Evolutionary conservation across 2,888 invertebrate genomes (phyloP).

Genomic region (Micoletzkya japonica): DNA sequence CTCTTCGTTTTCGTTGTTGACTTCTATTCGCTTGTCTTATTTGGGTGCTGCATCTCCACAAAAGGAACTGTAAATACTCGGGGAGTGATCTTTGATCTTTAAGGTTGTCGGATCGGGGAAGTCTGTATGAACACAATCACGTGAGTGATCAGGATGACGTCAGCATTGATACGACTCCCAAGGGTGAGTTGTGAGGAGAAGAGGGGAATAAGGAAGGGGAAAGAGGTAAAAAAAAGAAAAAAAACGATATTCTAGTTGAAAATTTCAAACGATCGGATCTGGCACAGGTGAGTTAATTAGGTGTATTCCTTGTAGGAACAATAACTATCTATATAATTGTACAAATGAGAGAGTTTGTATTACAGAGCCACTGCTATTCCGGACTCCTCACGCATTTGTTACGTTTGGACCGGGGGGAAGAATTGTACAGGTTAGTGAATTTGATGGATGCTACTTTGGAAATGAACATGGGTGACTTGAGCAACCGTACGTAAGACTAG

Average conservation of each 20-base stretch:
- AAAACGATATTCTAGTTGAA: constrained; percentile 45
- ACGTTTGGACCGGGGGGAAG: constrained; percentile 23
- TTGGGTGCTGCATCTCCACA: too few relatives aligned
- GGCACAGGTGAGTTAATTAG: constrained; percentile 30
- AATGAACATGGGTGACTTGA: too few relatives aligned
- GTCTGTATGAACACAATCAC: constrained; percentile 23
- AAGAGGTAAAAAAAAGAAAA: too few relatives aligned
- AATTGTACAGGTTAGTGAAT: constrained; percentile 12
- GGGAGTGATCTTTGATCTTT: neutral
- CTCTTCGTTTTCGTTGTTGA: neutral
- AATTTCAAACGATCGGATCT: constrained; percentile 48
- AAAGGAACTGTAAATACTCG: too few relatives aligned
- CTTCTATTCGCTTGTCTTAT: neutral
- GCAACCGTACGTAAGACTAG: too few relatives aligned
- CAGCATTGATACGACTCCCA: constrained; percentile 6
- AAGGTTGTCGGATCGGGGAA: constrained; percentile 24
- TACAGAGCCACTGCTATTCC: constrained; percentile 27
- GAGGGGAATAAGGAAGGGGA: neutral
- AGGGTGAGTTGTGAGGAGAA: neutral
- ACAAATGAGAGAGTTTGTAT: neutral
- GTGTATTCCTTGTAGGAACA: too few relatives aligned
- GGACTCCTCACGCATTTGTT: constrained; percentile 25
- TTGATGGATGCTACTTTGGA: too few relatives aligned
- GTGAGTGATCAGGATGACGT: constrained; percentile 18
- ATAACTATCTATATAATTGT: too few relatives aligned